These are phyloP conservation scores for Hylia prasina DNA, from an alignment of 2,113 vertebrate species.

Conservation along the genomic window DNA sequence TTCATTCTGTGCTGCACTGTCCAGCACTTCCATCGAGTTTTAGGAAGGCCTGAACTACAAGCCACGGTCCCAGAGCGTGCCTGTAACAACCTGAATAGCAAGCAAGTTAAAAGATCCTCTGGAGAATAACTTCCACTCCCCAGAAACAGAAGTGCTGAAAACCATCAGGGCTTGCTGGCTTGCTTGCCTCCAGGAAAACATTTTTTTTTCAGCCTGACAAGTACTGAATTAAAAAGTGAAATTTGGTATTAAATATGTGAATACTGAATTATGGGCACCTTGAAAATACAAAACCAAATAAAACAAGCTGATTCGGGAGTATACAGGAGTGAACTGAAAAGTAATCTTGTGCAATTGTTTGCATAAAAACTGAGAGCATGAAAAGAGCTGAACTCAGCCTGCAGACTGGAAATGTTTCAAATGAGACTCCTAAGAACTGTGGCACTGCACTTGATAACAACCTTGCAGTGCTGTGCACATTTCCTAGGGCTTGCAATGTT, in stretches of 20 bases:
- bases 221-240: neutral
- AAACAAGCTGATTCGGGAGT: neutral
- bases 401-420: neutral
- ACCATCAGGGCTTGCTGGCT: neutral
- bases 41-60: neutral
- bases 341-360: neutral
- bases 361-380: neutral
- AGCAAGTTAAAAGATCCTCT: conserved; percentile 2
- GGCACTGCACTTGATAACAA: neutral
- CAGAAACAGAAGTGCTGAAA: conserved; percentile 22
- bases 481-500: neutral
- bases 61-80: neutral
- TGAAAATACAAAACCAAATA: neutral
- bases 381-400: neutral
- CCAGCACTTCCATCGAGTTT: neutral
- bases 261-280: neutral
- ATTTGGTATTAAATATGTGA: neutral
- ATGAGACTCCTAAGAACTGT: neutral
- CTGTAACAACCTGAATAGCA: conserved; percentile 13
- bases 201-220: neutral
- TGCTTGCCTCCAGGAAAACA: neutral
- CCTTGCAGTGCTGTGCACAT: neutral
- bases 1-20: neutral
- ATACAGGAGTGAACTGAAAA: neutral
- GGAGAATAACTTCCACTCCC: neutral